phyloP scores from a whole-genome alignment of 2,888 invertebrate species.

The Brenthis hecate region DNA sequence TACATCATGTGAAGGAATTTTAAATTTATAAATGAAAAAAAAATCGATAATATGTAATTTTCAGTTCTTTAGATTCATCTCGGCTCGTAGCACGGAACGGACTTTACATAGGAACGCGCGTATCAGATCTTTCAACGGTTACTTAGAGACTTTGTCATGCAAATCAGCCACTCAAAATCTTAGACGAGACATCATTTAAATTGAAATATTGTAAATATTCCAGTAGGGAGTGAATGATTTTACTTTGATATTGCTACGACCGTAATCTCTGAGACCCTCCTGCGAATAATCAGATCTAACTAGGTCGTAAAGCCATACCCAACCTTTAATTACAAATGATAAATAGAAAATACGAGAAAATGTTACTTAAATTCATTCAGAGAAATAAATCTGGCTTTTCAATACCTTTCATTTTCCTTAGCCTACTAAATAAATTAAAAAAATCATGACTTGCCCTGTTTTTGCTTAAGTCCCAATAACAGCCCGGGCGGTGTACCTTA shows the following conservation, averaged over 20 bases:
- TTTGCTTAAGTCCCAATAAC: no score
- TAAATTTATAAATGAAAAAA: constrained; percentile 46
- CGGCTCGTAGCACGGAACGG: constrained; percentile 28
- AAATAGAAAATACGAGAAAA: constrained; percentile 21
- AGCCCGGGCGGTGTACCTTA: no score
- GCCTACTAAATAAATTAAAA: not conserved
- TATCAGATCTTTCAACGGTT: constrained; percentile 62
- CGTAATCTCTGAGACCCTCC: constrained; percentile 26
- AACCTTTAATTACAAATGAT: constrained; percentile 14
- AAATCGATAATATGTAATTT: constrained; percentile 44
- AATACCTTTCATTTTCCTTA: not conserved
- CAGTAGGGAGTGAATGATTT: constrained; percentile 45
- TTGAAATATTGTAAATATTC: constrained; percentile 72
- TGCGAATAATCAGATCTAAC: constrained; percentile 29
- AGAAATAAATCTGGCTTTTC: constrained; percentile 1
- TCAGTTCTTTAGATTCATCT: constrained; percentile 39
- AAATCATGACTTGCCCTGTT: no score
- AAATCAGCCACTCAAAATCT: constrained; percentile 70
- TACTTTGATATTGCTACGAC: constrained; percentile 36
- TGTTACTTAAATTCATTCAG: not conserved
- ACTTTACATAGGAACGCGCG: constrained; percentile 39
- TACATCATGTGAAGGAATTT: constrained; percentile 38
- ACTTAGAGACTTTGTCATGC: constrained; percentile 74
- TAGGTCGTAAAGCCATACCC: constrained; percentile 19
- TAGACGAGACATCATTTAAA: constrained; percentile 58